phyloP scores from a whole-genome alignment of 2,888 invertebrate genomes.

The Romanomermis culicivorax region DNA sequence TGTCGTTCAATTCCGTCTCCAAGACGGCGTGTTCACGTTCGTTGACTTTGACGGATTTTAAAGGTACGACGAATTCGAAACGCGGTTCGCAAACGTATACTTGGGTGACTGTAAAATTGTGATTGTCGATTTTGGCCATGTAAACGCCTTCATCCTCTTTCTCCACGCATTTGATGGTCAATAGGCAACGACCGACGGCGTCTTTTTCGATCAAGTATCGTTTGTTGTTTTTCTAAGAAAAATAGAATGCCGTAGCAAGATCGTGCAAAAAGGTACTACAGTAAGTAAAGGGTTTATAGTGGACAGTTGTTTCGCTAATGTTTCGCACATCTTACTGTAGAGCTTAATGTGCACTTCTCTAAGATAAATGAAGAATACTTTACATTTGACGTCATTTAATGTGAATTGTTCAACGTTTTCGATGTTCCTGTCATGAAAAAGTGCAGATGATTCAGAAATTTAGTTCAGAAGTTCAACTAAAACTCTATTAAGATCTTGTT shows the following conservation, averaged over 20 bases:
- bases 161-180: constrained; percentile 58
- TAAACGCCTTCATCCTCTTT: constrained; percentile 72
- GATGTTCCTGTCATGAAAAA: too few species aligned
- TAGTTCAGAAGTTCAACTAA: too few species aligned
- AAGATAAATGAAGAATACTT: too few species aligned
- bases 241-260: too few species aligned
- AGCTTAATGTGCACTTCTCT: too few species aligned
- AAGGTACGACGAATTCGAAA: constrained; percentile 47
- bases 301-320: background rate
- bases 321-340: constrained; percentile 29
- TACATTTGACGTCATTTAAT: too few species aligned
- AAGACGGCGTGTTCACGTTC: constrained; percentile 82
- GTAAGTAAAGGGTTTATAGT: background rate
- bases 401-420: too few species aligned
- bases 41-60: constrained; percentile 73
- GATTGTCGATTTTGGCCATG: constrained; percentile 63
- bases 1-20: constrained; percentile 87
- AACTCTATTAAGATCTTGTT: too few species aligned
- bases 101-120: constrained; percentile 60
- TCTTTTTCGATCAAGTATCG: constrained; percentile 68
- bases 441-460: too few species aligned
- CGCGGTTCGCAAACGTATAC: constrained; percentile 67
- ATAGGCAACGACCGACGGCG: constrained; percentile 63
- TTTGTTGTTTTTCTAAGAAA: constrained; percentile 15
- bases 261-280: background rate